Evolutionary conservation across 2,888 invertebrate species (phyloP).

Genomic region (Chromoteleia sp.): DNA sequence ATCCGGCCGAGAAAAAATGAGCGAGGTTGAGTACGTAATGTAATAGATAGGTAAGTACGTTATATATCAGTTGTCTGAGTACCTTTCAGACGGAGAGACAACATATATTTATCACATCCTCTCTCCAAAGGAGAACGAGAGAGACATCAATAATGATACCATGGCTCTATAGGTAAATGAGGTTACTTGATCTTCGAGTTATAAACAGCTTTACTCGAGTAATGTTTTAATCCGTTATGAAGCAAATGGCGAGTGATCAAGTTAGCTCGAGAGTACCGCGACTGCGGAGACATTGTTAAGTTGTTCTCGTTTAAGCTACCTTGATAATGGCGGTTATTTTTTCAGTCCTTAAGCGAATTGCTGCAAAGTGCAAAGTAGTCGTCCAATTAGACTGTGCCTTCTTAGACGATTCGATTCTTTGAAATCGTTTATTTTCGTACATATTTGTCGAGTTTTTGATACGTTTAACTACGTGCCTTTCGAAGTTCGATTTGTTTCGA

Average conservation of each 20-base stretch:
- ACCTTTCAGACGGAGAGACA: slow-evolving; percentile 22
- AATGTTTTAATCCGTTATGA: slow-evolving; percentile 61
- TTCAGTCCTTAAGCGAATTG: slow-evolving; percentile 14
- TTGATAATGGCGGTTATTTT: slow-evolving; percentile 38
- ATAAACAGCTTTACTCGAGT: slow-evolving; percentile 55
- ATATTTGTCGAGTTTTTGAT: neutral
- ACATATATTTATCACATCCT: slow-evolving; percentile 43
- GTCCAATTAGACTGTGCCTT: neutral
- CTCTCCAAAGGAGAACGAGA: slow-evolving; percentile 6
- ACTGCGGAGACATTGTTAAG: slow-evolving; percentile 44
- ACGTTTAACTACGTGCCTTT: slow-evolving; percentile 10
- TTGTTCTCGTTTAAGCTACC: slow-evolving; percentile 32
- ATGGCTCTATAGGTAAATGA: slow-evolving; percentile 37
- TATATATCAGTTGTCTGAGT: slow-evolving; percentile 58
- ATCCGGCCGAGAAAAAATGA: slow-evolving; percentile 37
- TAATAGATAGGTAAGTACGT: slow-evolving; percentile 51
- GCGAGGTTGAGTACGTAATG: slow-evolving; percentile 42
- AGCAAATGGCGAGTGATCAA: slow-evolving; percentile 51
- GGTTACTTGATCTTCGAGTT: slow-evolving; percentile 56
- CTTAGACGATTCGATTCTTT: slow-evolving; percentile 6
- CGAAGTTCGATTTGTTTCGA: too few relatives aligned
- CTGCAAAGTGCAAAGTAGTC: slow-evolving; percentile 16
- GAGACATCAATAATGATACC: slow-evolving; percentile 49
- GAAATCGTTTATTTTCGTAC: neutral
- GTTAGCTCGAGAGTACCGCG: slow-evolving; percentile 21